These are phyloP conservation scores for Betta splendens DNA, from an alignment of 2,797 vertebrate genomes.

Conservation along the genomic window DNA sequence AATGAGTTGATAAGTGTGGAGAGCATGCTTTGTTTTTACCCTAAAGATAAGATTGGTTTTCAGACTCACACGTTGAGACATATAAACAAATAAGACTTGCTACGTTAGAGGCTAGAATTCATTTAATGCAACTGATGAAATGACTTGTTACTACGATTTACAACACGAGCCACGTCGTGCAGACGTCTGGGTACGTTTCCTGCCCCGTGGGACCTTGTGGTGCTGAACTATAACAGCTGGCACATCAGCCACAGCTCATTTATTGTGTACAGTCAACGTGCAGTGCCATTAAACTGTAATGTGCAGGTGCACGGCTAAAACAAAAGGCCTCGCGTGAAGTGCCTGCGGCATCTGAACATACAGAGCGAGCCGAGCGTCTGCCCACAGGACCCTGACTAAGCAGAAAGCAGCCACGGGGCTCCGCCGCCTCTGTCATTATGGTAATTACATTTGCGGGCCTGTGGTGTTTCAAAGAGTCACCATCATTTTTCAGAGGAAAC, in stretches of 20 bases:
- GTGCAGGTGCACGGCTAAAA: slow-evolving; percentile 15
- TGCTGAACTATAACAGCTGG: slow-evolving; percentile 65
- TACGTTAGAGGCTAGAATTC: too few species aligned
- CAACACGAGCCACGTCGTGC: slow-evolving; percentile 38
- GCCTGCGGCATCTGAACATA: slow-evolving; percentile 7
- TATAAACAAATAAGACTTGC: slow-evolving; percentile 17
- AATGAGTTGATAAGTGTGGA: neutral
- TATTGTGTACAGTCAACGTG: slow-evolving; percentile 41
- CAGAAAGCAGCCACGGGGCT: slow-evolving; percentile 24
- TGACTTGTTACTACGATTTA: too few species aligned
- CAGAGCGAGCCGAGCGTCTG: slow-evolving; percentile 11
- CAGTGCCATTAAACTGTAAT: slow-evolving; percentile 19
- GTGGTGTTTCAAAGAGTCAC: slow-evolving; percentile 13
- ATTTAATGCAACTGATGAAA: too few species aligned
- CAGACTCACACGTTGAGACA: slow-evolving; percentile 19
- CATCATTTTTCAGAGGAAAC: slow-evolving; percentile 21
- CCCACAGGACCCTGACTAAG: slow-evolving; percentile 12
- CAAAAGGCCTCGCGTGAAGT: slow-evolving; percentile 33
- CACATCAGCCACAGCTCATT: slow-evolving; percentile 51
- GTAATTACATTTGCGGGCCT: slow-evolving; percentile 18
- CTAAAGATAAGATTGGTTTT: slow-evolving; percentile 24
- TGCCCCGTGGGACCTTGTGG: slow-evolving; percentile 34
- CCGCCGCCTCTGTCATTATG: slow-evolving; percentile 31
- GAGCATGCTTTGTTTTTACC: slow-evolving; percentile 4
- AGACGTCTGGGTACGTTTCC: slow-evolving; percentile 37